Percentiles rank a stretch among this genome's conserved stretches.
phyloP scores from a whole-genome alignment of 2,113 vertebrate species.

The Muscicapa adusta region DNA sequence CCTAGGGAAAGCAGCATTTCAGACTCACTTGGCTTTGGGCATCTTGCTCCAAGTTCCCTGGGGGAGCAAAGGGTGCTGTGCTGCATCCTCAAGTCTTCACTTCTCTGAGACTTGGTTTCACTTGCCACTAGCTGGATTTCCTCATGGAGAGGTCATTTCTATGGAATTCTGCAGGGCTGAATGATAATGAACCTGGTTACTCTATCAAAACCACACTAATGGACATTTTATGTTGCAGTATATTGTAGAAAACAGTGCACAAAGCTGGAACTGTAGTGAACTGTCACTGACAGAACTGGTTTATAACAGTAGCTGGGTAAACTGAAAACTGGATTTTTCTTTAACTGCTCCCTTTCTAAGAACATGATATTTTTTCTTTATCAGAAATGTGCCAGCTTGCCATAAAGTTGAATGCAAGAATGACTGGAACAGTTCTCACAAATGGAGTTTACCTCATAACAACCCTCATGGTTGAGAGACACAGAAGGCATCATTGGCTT shows the following conservation, averaged over 20 bases:
- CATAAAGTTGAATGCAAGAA: not conserved
- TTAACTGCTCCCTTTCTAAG: not conserved
- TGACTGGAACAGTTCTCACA: not conserved
- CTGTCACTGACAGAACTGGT: not conserved
- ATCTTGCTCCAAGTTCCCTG: not conserved
- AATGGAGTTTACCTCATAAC: not conserved
- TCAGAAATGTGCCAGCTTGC: not conserved
- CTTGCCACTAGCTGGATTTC: not conserved
- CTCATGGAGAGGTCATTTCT: not conserved
- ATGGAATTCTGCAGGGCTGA: not conserved
- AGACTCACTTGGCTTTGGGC: not conserved
- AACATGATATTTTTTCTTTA: not conserved
- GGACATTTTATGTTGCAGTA: not conserved
- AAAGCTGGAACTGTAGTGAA: not conserved
- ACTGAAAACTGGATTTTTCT: not conserved
- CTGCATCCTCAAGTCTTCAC: not conserved
- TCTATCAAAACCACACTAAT: not conserved
- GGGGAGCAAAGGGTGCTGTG: not conserved
- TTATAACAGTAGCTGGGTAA: not conserved
- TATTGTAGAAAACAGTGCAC: not conserved
- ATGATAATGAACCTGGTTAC: not conserved
- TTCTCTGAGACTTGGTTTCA: not conserved
- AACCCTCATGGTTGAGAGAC: not conserved
- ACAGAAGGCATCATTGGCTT: not conserved
- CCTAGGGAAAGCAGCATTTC: not conserved